These are phyloP conservation scores for Aphelenchoides besseyi DNA, from an alignment of 1,140 invertebrate species.

Conservation along the genomic window DNA sequence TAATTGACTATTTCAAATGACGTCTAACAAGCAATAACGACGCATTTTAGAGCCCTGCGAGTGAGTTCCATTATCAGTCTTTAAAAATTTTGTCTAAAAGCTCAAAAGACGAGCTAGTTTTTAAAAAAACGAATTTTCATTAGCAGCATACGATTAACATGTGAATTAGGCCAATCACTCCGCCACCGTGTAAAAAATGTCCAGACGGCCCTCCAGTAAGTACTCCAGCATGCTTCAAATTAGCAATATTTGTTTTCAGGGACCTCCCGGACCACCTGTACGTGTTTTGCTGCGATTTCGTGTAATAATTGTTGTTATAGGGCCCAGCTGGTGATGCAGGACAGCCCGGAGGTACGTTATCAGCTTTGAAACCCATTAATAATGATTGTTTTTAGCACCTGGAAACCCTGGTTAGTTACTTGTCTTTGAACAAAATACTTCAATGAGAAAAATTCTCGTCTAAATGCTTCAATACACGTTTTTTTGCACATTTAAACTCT, in stretches of 20 bases:
- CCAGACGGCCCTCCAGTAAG: conserved; percentile 29
- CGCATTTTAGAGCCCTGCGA: too few relatives aligned
- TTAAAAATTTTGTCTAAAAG: too few relatives aligned
- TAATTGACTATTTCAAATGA: too few relatives aligned
- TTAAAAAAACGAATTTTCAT: too few relatives aligned
- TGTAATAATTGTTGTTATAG: too few relatives aligned
- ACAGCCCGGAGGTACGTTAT: conserved; percentile 19
- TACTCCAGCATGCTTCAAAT: not conserved
- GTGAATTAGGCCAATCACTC: conserved; percentile 23
- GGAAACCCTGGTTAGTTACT: conserved; percentile 26
- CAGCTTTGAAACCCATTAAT: not conserved
- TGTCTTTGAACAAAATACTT: conserved; percentile 17
- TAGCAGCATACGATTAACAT: too few relatives aligned
- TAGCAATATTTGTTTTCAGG: not conserved
- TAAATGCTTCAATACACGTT: too few relatives aligned
- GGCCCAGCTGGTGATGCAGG: conserved; percentile 27
- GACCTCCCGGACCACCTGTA: conserved; percentile 22
- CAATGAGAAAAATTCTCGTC: too few relatives aligned
- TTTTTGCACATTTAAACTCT: too few relatives aligned
- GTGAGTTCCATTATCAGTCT: too few relatives aligned
- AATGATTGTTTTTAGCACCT: not conserved
- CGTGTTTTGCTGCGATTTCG: not conserved
- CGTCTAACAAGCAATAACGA: too few relatives aligned
- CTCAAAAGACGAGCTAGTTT: too few relatives aligned
- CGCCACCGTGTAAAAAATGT: conserved; percentile 23